Evolutionary conservation across 2,113 vertebrate species (phyloP), one percentile per base, ranked within the genome.

Genomic region (Chaetodon trifascialis): DNA sequence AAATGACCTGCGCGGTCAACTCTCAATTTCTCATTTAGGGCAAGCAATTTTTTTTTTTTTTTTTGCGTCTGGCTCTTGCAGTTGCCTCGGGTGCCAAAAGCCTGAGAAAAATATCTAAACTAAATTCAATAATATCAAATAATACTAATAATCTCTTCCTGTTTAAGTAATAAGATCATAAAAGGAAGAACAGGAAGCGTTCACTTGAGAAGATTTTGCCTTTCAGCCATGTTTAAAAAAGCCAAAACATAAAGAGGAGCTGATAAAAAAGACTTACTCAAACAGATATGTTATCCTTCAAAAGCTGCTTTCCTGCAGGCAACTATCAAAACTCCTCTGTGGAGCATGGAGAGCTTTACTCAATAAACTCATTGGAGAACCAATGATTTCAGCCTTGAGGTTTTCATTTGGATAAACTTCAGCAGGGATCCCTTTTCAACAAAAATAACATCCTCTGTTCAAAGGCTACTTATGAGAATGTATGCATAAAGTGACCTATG

Each of bases 91-190:
- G 82, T 76, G 85, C 68, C 77, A 73, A 77, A 85, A 23, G 81
- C 79, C 88, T 88, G 84, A 84, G 79, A 92, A 86, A 84, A 81
- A 84, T 76, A 81, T 86, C 14, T 11, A 67, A 87, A 90, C 49
- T 86, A 85, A 87, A 93, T 89, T 87, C 47, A 87, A 84, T 88
- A 80, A 89, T 90, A 90, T 91, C 79, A 90, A 89, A 89, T 88
- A 88, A 89, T 82, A 74, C 46, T 74, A 85, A 86, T 86, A 83
- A 89, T 75, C 47, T 70, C 73, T 92, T 91, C 86, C 88, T 90
- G 79, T 91, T 83, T 25, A 76, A 83, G 83, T 84, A 88, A 92
- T 80, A 75, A n/a, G 64, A 89, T 85, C 74, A 83, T 73, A 62
- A 87, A 88, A 69, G 5, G 51, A 87, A 74, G 54, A 83, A 69